Conservation (phyloP, 1,140 invertebrate genomes). For the Bactericera cockerelli region DNA sequence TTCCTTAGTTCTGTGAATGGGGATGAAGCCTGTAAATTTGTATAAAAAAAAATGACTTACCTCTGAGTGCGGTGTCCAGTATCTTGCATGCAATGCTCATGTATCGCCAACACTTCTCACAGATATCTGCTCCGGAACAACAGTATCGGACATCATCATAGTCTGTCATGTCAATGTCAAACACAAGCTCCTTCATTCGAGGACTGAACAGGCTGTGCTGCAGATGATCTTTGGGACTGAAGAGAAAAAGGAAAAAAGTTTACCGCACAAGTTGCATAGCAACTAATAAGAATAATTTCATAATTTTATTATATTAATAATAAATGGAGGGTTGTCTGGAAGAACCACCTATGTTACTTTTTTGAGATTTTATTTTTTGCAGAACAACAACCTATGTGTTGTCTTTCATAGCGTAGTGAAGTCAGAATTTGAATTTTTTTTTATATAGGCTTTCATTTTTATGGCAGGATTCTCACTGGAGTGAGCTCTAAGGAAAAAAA, state of each 20-base stretch:
- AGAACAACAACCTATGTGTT: too few species aligned
- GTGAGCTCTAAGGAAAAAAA: too few species aligned
- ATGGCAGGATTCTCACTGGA: too few species aligned
- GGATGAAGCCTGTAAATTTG: too few species aligned
- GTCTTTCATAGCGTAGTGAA: too few species aligned
- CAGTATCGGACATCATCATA: conserved; percentile 94
- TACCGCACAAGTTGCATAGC: too few species aligned
- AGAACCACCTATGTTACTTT: too few species aligned
- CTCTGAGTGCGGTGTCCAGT: conserved; percentile 64
- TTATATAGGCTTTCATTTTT: too few species aligned
- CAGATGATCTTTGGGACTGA: conserved; percentile 40
- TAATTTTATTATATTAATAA: background rate
- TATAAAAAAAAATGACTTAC: too few species aligned
- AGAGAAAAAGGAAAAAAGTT: conserved; percentile 18
- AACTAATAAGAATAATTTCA: background rate
- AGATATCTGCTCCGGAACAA: conserved; percentile 76
- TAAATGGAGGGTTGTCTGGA: background rate
- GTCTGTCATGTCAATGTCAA: conserved; percentile 99
- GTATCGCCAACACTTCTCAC: conserved; percentile 92
- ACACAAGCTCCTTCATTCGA: conserved; percentile 77
- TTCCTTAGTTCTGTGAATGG: too few species aligned
- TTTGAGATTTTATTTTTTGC: too few species aligned
- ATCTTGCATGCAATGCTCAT: conserved; percentile 88
- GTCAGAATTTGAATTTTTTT: too few species aligned
- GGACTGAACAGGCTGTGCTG: conserved; percentile 34